Percentiles rank a stretch among this genome's conserved stretches.
Conservation (phyloP, 2,113 vertebrate species). For the Nesoenas mayeri region DNA sequence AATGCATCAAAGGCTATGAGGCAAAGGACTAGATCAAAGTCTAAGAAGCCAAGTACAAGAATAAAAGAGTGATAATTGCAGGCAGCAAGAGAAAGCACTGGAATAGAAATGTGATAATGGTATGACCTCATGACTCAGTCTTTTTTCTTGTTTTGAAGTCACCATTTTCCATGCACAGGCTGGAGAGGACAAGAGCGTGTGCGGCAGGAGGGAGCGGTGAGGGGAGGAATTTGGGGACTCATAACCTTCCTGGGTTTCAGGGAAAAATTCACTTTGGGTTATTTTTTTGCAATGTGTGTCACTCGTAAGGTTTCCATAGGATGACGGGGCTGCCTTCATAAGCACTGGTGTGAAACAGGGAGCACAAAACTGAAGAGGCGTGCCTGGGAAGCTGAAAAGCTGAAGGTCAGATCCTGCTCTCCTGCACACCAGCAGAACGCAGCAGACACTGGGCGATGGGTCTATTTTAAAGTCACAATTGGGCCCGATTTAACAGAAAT, state of each 20-base stretch:
- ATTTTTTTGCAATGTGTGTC: background rate
- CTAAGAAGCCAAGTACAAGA: conserved; percentile 64
- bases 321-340: background rate
- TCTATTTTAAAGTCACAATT: background rate
- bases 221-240: background rate
- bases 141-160: background rate
- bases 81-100: conserved; percentile 50
- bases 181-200: background rate
- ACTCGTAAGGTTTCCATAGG: background rate
- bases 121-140: conserved; percentile 61
- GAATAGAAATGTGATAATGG: conserved; percentile 64
- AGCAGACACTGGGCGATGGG: background rate
- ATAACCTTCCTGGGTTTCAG: background rate
- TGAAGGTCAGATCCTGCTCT: background rate
- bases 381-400: background rate
- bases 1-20: conserved; percentile 70
- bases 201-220: background rate
- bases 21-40: conserved; percentile 71
- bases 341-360: background rate
- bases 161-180: background rate
- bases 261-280: background rate
- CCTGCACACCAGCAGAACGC: background rate
- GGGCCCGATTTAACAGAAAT: background rate
- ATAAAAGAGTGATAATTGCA: conserved; percentile 69
- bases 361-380: background rate